phyloP scores from a whole-genome alignment of 2,888 invertebrate species.

The Drosophila anomalipes region DNA sequence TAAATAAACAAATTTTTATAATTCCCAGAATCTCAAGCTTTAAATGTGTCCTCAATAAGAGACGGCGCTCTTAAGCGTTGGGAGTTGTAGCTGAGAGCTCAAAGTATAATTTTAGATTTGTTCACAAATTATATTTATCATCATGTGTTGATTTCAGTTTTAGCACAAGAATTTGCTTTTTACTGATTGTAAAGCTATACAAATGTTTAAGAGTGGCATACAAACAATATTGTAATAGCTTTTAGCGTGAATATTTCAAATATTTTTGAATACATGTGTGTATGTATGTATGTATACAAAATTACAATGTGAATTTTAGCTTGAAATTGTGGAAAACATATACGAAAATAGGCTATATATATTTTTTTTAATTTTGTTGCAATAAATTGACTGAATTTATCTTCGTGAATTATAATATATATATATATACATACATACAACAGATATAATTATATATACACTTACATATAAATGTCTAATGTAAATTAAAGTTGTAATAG shows the following conservation, averaged over 20 bases:
- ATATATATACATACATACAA: slow-evolving; percentile 34
- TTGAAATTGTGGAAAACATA: slow-evolving; percentile 30
- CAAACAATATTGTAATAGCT: slow-evolving; percentile 28
- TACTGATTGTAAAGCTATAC: slow-evolving; percentile 19
- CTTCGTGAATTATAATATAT: slow-evolving; percentile 25
- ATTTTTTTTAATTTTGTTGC: slow-evolving; percentile 59
- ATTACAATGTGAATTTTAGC: slow-evolving; percentile 17
- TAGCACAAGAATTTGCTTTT: slow-evolving; percentile 12
- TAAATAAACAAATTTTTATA: not conserved
- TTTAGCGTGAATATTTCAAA: slow-evolving; percentile 52
- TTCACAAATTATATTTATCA: not conserved
- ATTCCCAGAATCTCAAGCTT: slow-evolving; percentile 10
- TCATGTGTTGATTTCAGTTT: slow-evolving; percentile 1
- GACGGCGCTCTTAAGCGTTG: not conserved
- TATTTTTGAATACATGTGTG: slow-evolving; percentile 21
- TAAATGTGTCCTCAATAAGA: not conserved
- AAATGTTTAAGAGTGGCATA: slow-evolving; percentile 4
- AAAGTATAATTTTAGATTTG: slow-evolving; percentile 7
- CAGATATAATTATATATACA: slow-evolving; percentile 30
- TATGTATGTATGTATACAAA: slow-evolving; percentile 20
- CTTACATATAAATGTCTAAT: slow-evolving; percentile 62
- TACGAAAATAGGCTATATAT: slow-evolving; percentile 30
- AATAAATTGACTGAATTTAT: slow-evolving; percentile 76
- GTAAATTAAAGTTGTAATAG: slow-evolving; percentile 51
- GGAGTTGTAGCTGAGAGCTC: slow-evolving; percentile 5